Conservation (phyloP, 2,888 invertebrate genomes). For the Cosmia trapezina region DNA sequence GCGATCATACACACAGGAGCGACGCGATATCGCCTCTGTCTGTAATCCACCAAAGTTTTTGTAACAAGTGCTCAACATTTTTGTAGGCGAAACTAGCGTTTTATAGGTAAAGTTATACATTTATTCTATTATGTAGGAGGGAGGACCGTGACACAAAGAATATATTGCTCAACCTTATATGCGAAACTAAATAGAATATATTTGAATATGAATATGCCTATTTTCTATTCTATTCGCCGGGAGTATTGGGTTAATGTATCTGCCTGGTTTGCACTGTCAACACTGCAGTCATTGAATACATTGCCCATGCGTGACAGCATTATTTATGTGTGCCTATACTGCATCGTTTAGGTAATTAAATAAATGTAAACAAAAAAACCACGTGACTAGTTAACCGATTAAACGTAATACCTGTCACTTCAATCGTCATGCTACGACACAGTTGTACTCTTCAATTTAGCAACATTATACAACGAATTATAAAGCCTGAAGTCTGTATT, state of each 20-base stretch:
- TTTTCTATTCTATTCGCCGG: constrained; percentile 59
- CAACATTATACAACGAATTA: no score
- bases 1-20: no score
- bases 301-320: constrained; percentile 9
- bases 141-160: constrained; percentile 59
- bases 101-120: constrained; percentile 47
- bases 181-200: constrained; percentile 65
- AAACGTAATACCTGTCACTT: no score
- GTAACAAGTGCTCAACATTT: constrained; percentile 43
- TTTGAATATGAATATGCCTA: constrained; percentile 67
- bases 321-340: not conserved
- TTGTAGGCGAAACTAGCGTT: constrained; percentile 37
- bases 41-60: constrained; percentile 25
- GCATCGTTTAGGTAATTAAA: no score
- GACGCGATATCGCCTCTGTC: no score
- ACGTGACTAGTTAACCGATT: no score
- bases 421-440: no score
- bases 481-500: no score
- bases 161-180: constrained; percentile 62
- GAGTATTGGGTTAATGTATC: constrained; percentile 60
- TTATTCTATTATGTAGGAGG: constrained; percentile 53
- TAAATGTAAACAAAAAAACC: no score
- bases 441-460: no score
- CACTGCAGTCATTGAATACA: constrained; percentile 47
- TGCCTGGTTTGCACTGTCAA: constrained; percentile 51